These are phyloP conservation scores for Callospermophilus lateralis DNA, from an alignment of 2,113 vertebrate genomes.

Conservation along the genomic window DNA sequence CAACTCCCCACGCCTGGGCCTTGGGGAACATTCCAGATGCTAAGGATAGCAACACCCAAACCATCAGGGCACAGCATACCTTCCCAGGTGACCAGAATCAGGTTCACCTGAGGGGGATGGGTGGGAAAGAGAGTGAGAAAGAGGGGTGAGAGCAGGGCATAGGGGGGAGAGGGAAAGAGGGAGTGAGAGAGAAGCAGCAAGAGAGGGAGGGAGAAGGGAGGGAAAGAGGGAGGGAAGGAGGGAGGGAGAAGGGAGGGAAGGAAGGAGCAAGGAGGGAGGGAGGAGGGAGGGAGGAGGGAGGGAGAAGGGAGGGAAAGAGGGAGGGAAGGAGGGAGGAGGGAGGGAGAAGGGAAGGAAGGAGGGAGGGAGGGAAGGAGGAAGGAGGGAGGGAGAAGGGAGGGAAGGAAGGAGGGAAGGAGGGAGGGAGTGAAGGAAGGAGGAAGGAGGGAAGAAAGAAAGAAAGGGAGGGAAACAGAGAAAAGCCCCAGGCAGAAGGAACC, in stretches of 20 bases:
- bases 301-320: fast-evolving
- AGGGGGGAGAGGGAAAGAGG: too few relatives aligned
- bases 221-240: fast-evolving
- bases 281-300: background rate
- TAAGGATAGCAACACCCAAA: background rate
- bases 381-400: background rate
- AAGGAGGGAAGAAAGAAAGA: too few relatives aligned
- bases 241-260: too few relatives aligned
- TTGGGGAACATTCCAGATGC: background rate
- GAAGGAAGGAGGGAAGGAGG: too few relatives aligned
- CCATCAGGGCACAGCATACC: background rate
- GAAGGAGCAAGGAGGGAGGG: too few relatives aligned
- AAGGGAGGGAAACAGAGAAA: background rate
- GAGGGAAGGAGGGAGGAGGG: too few relatives aligned
- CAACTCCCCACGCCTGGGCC: background rate
- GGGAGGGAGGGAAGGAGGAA: too few relatives aligned
- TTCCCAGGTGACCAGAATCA: background rate
- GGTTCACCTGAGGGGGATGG: background rate
- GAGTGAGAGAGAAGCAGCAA: too few relatives aligned
- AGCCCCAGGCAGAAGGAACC: background rate
- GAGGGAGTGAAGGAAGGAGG: too few relatives aligned
- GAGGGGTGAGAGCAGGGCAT: too few relatives aligned
- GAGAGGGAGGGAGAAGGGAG: background rate
- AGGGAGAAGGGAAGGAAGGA: too few relatives aligned
- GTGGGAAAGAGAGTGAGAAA: background rate